Percentiles rank a stretch among this genome's conserved stretches.
Conservation (phyloP, 2,888 invertebrate genomes). For the Muschampia plurimacula region DNA sequence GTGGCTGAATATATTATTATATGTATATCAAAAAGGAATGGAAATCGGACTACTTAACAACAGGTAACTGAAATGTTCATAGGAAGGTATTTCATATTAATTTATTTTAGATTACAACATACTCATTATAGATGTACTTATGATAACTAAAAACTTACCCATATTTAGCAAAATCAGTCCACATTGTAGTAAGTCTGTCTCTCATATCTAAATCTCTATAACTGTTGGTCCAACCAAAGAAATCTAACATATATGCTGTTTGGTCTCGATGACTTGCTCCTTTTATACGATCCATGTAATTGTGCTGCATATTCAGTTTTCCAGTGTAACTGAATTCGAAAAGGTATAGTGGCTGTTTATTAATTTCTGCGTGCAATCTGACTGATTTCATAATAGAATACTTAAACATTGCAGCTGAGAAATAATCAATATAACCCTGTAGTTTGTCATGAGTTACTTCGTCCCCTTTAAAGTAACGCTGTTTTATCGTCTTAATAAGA, state of each 20-base stretch:
- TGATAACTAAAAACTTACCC: slow-evolving; percentile 53
- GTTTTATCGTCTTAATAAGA: slow-evolving; percentile 58
- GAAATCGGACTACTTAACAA: no score
- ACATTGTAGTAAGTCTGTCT: slow-evolving; percentile 73
- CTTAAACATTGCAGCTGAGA: slow-evolving; percentile 77
- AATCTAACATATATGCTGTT: slow-evolving; percentile 72
- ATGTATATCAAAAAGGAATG: no score
- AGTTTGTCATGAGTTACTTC: slow-evolving; percentile 59
- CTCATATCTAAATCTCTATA: slow-evolving; percentile 68
- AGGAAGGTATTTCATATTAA: no score
- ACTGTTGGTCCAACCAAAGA: slow-evolving; percentile 62
- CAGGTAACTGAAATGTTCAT: no score
- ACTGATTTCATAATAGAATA: slow-evolving; percentile 71
- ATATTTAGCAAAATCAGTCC: slow-evolving; percentile 73
- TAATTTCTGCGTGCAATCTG: slow-evolving; percentile 60
- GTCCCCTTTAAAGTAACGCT: slow-evolving; percentile 67
- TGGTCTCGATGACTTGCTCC: slow-evolving; percentile 80
- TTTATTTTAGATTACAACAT: no score
- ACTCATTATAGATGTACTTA: neutral
- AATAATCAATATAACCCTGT: slow-evolving; percentile 70
- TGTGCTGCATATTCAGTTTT: slow-evolving; percentile 65
- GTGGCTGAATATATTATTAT: no score
- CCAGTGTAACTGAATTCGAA: slow-evolving; percentile 77
- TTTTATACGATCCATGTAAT: slow-evolving; percentile 66
- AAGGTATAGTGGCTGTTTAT: slow-evolving; percentile 61